A percentile compares a stretch with the other conserved stretches of the same genome.
Conservation (phyloP, 2,113 vertebrate species). For the Crotalus viridis region DNA sequence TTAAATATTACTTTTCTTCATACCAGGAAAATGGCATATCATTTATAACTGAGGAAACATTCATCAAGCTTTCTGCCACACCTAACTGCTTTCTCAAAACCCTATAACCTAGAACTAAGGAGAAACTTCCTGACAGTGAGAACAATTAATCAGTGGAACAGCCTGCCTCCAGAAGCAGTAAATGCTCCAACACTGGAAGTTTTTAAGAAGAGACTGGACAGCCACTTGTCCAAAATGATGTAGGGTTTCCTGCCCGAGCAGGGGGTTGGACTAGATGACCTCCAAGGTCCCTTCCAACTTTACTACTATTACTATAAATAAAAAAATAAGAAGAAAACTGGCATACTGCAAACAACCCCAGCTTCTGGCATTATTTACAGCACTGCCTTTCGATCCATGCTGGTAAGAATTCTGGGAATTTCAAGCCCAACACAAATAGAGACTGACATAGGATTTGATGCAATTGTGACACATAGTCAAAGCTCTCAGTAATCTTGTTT, state of each 20-base stretch:
- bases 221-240: too few relatives aligned
- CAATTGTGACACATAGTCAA: background rate
- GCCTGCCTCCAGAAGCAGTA: too few relatives aligned
- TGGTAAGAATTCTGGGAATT: background rate
- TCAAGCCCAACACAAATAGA: background rate
- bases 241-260: too few relatives aligned
- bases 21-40: background rate
- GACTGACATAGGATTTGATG: background rate
- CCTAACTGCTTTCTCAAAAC: background rate
- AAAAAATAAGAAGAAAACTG: background rate
- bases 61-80: background rate
- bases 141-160: too few relatives aligned
- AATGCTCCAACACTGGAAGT: too few relatives aligned
- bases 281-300: too few relatives aligned
- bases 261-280: too few relatives aligned
- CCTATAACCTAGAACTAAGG: background rate
- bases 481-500: background rate
- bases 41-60: background rate
- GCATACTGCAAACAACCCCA: background rate
- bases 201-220: too few relatives aligned
- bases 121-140: too few relatives aligned
- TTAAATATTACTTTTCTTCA: background rate
- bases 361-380: background rate
- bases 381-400: background rate
- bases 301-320: background rate